A percentile compares a stretch with the other conserved stretches of the same genome.
phyloP scores from a whole-genome alignment of 2,888 invertebrate genomes.

The Lissocephala sabroskyi region DNA sequence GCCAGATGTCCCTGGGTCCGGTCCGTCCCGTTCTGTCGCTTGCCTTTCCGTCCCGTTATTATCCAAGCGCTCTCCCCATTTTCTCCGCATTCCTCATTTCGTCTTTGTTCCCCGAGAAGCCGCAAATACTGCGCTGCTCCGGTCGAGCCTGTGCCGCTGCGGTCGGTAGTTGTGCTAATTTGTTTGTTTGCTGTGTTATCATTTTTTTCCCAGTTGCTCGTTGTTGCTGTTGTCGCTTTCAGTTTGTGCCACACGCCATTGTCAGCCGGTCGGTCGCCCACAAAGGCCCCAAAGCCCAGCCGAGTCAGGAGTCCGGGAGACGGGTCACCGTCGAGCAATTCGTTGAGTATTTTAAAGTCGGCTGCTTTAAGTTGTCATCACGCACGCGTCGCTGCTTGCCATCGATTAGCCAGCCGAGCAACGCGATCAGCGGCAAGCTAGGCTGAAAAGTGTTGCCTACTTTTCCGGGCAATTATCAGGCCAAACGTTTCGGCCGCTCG shows the following conservation, averaged over 20 bases:
- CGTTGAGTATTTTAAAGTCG: not conserved
- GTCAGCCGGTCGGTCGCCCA: conserved; percentile 33
- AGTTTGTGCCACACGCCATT: too few relatives aligned
- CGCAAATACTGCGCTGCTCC: conserved; percentile 44
- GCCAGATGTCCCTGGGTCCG: too few relatives aligned
- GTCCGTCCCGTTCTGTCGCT: too few relatives aligned
- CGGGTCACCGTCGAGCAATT: too few relatives aligned
- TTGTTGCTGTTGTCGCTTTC: conserved; percentile 3
- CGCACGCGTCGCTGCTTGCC: not conserved
- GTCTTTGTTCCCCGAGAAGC: not conserved
- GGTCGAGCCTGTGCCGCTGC: too few relatives aligned
- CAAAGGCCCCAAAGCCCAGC: conserved; percentile 30
- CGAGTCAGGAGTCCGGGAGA: too few relatives aligned
- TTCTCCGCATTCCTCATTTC: conserved; percentile 5
- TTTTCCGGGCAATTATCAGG: conserved; percentile 26
- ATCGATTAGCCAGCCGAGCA: too few relatives aligned
- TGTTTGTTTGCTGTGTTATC: conserved; percentile 63
- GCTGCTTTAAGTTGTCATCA: not conserved
- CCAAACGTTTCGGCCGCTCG: conserved; percentile 5
- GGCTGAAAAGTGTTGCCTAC: conserved; percentile 31
- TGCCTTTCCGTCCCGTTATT: too few relatives aligned
- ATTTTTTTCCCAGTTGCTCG: conserved; percentile 32
- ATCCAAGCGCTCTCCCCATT: too few relatives aligned
- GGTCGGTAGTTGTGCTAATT: conserved; percentile 64
- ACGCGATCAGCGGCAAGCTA: too few relatives aligned